phyloP scores from a whole-genome alignment of 2,797 vertebrate genomes.

The Anabacerthia variegaticeps region DNA sequence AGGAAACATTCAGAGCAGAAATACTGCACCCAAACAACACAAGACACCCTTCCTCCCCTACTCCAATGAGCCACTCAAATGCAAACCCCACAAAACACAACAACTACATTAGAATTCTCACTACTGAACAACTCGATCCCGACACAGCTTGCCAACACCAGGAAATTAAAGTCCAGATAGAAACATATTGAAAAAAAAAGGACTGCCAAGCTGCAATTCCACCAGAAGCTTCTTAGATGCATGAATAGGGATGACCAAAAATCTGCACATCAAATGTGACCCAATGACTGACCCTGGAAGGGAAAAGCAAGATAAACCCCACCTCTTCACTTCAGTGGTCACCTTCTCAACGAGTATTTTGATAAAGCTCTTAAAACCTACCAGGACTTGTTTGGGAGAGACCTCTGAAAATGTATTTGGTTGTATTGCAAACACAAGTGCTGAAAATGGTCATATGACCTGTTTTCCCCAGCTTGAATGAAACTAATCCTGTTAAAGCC shows the following conservation, averaged over 20 bases:
- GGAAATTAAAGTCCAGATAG: not conserved
- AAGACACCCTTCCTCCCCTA: not conserved
- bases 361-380: not conserved
- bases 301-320: not conserved
- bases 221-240: not conserved
- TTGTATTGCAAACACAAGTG: not conserved
- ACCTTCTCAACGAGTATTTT: not conserved
- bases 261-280: not conserved
- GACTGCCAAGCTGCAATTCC: not conserved
- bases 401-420: not conserved
- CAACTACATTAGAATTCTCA: not conserved
- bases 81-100: not conserved
- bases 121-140: not conserved
- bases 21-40: not conserved
- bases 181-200: not conserved
- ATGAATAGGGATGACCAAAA: not conserved
- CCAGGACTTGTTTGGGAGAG: not conserved
- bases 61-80: not conserved
- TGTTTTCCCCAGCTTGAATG: not conserved
- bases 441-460: not conserved
- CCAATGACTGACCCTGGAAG: not conserved
- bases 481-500: slow-evolving; percentile 49
- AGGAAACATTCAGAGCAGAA: not conserved
- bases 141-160: not conserved
- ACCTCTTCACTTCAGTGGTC: not conserved